A percentile compares a stretch with the other conserved stretches of the same genome.
Evolutionary conservation across 2,797 vertebrate genomes (phyloP).

Genomic region (Pseudocheirus occidentalis): DNA sequence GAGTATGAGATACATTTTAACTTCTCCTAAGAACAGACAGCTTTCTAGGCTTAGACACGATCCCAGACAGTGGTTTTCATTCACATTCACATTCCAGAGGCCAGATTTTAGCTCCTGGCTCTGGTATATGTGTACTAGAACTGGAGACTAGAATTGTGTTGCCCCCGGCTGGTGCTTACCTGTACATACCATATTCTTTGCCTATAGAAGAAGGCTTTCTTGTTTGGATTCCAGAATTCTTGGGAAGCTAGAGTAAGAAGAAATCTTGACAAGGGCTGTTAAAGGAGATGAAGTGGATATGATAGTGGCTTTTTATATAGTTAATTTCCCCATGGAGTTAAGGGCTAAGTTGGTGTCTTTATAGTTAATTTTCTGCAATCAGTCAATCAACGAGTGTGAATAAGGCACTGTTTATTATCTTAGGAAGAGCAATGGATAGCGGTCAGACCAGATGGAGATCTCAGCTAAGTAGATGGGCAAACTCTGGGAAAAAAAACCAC

Average conservation of each 20-base stretch:
- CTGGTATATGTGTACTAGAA: neutral
- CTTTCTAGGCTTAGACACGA: neutral
- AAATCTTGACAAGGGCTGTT: neutral
- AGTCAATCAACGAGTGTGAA: neutral
- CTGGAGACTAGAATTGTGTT: neutral
- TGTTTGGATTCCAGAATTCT: neutral
- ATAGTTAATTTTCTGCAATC: neutral
- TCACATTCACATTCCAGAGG: neutral
- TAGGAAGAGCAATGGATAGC: neutral
- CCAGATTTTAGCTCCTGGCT: neutral
- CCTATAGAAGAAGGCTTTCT: neutral
- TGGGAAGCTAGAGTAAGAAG: neutral
- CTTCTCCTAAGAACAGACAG: neutral
- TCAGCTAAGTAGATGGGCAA: neutral
- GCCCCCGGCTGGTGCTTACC: neutral
- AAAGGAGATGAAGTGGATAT: slow-evolving; percentile 9
- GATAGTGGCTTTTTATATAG: neutral
- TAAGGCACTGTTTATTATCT: neutral
- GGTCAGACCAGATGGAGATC: neutral
- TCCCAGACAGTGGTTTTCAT: neutral
- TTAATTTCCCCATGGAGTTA: neutral
- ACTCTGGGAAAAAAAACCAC: neutral
- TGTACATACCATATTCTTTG: neutral
- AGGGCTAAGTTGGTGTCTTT: slow-evolving; percentile 5
- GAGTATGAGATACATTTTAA: neutral